A percentile compares a stretch with the other conserved stretches of the same genome.
These are phyloP conservation scores for Aphelenchoides avenae DNA, from an alignment of 1,140 invertebrate genomes.

Conservation along the genomic window DNA sequence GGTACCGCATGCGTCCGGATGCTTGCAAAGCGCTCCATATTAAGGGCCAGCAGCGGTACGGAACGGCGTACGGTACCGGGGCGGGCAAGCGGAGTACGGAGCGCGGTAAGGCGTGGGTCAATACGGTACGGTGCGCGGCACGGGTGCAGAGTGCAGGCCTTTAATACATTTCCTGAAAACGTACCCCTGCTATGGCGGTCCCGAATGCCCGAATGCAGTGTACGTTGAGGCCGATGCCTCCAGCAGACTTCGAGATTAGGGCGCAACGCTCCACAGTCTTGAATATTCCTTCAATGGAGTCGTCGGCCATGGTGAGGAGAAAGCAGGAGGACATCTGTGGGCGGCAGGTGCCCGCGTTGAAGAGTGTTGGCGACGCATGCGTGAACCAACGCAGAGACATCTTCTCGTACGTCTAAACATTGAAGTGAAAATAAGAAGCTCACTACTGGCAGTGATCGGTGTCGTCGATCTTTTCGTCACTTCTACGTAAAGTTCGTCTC, in stretches of 20 bases:
- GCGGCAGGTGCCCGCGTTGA: conserved; percentile 82
- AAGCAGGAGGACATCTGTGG: conserved; percentile 95
- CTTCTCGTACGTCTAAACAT: conserved; percentile 86
- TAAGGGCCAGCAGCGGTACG: too few species aligned
- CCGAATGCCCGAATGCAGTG: conserved; percentile 91
- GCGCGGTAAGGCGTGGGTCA: too few species aligned
- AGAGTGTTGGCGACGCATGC: conserved; percentile 93
- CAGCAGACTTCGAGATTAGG: conserved; percentile 90
- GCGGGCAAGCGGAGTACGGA: too few species aligned
- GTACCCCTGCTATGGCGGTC: conserved; percentile 76
- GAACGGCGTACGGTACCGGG: too few species aligned
- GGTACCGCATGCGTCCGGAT: too few species aligned
- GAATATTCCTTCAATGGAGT: conserved; percentile 98
- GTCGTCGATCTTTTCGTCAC: too few species aligned
- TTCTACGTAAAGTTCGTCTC: too few species aligned
- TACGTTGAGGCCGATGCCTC: conserved; percentile 92
- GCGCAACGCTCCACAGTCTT: conserved; percentile 84
- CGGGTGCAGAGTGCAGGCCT: too few species aligned
- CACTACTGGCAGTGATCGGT: too few species aligned
- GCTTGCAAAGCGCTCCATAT: too few species aligned
- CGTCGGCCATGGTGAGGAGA: conserved; percentile 85
- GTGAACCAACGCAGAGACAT: conserved; percentile 94
- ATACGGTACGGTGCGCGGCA: too few species aligned
- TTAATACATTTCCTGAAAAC: too few species aligned
- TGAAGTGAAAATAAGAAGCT: conserved; percentile 10